Evolutionary conservation across 1,140 invertebrate genomes (phyloP).

Genomic region (Scaptomyza montana): DNA sequence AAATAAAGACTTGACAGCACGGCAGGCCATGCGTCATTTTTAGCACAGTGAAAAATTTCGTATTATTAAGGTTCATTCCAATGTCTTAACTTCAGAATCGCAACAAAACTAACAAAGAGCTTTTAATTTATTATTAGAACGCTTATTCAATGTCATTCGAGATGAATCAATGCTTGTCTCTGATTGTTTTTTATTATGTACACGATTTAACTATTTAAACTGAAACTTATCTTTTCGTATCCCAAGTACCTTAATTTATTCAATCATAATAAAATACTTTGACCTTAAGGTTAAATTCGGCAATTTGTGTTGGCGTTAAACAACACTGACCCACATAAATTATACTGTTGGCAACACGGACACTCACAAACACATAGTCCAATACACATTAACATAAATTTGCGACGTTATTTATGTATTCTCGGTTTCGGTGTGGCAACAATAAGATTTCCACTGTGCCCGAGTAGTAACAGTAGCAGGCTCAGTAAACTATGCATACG

Average conservation of each 20-base stretch:
- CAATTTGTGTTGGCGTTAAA: conserved; percentile 46
- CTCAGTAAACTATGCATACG: conserved; percentile 6
- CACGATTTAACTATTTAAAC: too few species aligned
- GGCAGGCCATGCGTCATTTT: conserved; percentile 48
- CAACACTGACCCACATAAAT: conserved; percentile 40
- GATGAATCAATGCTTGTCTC: too few species aligned
- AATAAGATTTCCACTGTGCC: background rate
- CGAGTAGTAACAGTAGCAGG: background rate
- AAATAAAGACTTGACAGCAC: conserved; percentile 45
- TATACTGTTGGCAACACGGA: conserved; percentile 3
- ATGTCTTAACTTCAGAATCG: too few species aligned
- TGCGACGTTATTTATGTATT: conserved; percentile 51
- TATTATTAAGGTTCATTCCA: background rate
- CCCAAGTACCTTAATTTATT: conserved; percentile 12
- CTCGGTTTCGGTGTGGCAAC: conserved; percentile 15
- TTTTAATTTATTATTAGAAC: too few species aligned
- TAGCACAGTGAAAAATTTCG: background rate
- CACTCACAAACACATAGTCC: background rate
- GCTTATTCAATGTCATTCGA: too few species aligned
- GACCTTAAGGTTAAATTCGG: conserved; percentile 30
- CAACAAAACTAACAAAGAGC: too few species aligned
- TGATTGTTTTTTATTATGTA: too few species aligned
- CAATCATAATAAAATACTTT: conserved; percentile 16
- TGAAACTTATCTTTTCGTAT: background rate
- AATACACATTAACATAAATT: conserved; percentile 57